phyloP scores from a whole-genome alignment of 1,140 invertebrate species.

The Euglossa dilemma region DNA sequence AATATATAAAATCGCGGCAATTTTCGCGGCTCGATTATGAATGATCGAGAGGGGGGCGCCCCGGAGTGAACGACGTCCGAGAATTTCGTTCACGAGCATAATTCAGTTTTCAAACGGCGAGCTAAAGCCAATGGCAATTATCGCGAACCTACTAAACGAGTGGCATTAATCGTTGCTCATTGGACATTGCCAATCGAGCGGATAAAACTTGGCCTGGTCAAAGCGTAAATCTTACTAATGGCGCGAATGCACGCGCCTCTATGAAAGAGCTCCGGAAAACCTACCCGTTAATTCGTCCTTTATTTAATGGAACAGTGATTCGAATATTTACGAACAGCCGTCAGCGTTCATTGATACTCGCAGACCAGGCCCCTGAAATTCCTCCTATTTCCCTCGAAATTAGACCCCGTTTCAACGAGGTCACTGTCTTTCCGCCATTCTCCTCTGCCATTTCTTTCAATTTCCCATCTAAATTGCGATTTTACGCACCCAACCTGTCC shows the following conservation, averaged over 20 bases:
- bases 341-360: too few species aligned
- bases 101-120: conserved; percentile 35
- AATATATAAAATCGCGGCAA: not conserved
- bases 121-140: conserved; percentile 44
- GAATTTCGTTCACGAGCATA: conserved; percentile 25
- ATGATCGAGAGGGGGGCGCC: conserved; percentile 4
- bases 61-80: not conserved
- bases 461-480: too few species aligned
- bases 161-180: conserved; percentile 48
- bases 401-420: too few species aligned
- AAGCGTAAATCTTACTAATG: conserved; percentile 48
- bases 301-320: conserved; percentile 8
- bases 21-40: not conserved
- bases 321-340: too few species aligned
- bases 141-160: conserved; percentile 36
- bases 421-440: too few species aligned
- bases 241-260: conserved; percentile 26
- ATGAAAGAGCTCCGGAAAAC: not conserved
- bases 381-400: too few species aligned
- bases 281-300: conserved; percentile 10
- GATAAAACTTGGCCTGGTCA: conserved; percentile 50
- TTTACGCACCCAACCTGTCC: too few species aligned
- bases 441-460: too few species aligned
- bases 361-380: too few species aligned
- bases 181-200: conserved; percentile 52